A percentile compares a stretch with the other conserved stretches of the same genome.
Conservation (phyloP, 2,113 vertebrate species). For the Tenebrosternarchus preto region DNA sequence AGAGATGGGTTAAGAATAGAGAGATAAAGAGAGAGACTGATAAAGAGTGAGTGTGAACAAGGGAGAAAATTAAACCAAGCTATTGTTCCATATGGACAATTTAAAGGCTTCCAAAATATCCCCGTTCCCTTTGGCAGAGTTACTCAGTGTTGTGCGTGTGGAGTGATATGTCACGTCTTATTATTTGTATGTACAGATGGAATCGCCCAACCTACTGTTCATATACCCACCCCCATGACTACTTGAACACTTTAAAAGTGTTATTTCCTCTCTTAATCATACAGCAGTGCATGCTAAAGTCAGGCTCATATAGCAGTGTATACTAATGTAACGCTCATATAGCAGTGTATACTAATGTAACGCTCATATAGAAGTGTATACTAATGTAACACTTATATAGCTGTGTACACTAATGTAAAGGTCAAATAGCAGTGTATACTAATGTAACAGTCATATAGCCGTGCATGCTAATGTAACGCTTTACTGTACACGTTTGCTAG, state of each 20-base stretch:
- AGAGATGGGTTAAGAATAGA: not conserved
- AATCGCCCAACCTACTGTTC: not conserved
- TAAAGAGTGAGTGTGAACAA: not conserved
- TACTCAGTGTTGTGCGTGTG: not conserved
- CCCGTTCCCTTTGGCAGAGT: not conserved
- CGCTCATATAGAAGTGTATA: not conserved
- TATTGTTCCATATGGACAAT: slow-evolving; percentile 40
- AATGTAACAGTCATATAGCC: not conserved
- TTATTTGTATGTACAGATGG: not conserved
- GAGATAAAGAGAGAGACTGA: not conserved
- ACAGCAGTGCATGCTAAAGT: not conserved
- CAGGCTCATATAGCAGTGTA: not conserved
- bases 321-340: not conserved
- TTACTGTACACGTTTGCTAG: not conserved
- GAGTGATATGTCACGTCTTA: not conserved
- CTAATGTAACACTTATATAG: not conserved
- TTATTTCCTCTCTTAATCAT: not conserved
- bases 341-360: not conserved
- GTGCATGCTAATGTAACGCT: not conserved
- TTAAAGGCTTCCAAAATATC: not conserved
- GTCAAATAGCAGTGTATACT: not conserved
- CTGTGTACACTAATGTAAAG: too few species aligned
- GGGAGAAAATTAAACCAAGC: slow-evolving; percentile 29
- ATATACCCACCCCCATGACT: not conserved
- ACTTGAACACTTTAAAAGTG: too few species aligned